These are phyloP conservation scores for Psammodynastes pulverulentus DNA, from an alignment of 2,113 vertebrate species.

Conservation along the genomic window DNA sequence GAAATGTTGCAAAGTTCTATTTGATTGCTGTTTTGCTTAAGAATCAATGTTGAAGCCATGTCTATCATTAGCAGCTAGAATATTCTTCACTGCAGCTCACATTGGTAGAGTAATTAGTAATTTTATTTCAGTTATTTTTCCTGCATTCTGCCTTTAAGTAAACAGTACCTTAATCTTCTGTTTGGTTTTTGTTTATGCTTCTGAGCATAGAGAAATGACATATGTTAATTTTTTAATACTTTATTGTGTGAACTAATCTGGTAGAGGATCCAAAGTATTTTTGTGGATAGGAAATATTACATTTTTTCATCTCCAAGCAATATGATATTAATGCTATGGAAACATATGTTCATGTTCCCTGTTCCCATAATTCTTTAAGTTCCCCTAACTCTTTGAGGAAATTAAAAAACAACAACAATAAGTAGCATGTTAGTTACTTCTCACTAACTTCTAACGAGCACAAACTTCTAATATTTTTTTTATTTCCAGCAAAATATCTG, in stretches of 20 bases:
- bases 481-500: background rate
- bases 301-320: background rate
- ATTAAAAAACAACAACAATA: background rate
- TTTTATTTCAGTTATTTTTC: background rate
- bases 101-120: background rate
- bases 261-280: background rate
- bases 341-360: background rate
- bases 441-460: background rate
- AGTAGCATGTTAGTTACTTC: background rate
- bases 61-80: background rate
- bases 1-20: background rate
- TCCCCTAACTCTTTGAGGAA: background rate
- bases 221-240: background rate
- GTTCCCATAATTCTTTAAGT: background rate
- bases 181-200: background rate
- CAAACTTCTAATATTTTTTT: background rate
- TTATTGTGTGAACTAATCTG: background rate
- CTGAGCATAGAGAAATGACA: background rate
- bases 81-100: background rate
- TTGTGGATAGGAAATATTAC: background rate
- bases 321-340: background rate
- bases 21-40: background rate
- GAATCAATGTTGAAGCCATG: background rate
- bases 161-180: background rate
- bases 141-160: background rate